Evolutionary conservation across 2,888 invertebrate species (phyloP).

Genomic region (Parelbella ahira): DNA sequence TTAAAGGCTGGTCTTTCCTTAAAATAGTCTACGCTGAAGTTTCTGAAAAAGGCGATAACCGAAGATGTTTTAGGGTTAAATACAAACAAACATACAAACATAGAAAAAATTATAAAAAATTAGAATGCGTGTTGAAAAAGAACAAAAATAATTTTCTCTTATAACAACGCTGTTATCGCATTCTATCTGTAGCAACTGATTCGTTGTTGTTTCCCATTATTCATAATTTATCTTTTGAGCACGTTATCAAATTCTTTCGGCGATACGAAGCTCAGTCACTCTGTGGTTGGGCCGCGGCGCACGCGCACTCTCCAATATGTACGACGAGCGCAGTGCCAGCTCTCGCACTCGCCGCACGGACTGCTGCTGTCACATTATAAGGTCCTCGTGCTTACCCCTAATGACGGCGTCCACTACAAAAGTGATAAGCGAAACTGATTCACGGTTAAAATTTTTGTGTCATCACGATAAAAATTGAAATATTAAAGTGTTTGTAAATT

Average conservation of each 20-base stretch:
- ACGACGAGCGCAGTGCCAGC: conserved; percentile 33
- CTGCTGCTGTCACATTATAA: conserved; percentile 32
- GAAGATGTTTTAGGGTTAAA: no score
- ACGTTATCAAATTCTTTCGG: conserved; percentile 49
- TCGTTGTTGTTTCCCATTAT: conserved; percentile 47
- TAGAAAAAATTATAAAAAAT: no score
- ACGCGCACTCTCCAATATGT: conserved; percentile 25
- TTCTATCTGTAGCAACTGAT: conserved; percentile 32
- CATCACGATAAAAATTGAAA: no score
- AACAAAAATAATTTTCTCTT: conserved; percentile 31
- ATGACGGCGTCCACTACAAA: no score
- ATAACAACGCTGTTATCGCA: conserved; percentile 36
- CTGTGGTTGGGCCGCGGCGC: conserved; percentile 36
- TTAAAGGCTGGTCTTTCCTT: no score
- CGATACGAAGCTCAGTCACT: conserved; percentile 37
- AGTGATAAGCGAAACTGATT: no score
- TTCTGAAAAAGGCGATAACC: no score
- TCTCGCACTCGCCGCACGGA: conserved; percentile 25
- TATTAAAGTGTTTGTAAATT: no score
- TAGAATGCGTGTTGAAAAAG: no score
- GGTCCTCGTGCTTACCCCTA: conserved; percentile 24
- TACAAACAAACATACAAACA: background rate
- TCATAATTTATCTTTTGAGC: conserved; percentile 57
- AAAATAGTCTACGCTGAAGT: no score
- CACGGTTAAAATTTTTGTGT: no score